Evolutionary conservation across 2,888 invertebrate genomes (phyloP).

Genomic region (Caenorhabditis sp.): DNA sequence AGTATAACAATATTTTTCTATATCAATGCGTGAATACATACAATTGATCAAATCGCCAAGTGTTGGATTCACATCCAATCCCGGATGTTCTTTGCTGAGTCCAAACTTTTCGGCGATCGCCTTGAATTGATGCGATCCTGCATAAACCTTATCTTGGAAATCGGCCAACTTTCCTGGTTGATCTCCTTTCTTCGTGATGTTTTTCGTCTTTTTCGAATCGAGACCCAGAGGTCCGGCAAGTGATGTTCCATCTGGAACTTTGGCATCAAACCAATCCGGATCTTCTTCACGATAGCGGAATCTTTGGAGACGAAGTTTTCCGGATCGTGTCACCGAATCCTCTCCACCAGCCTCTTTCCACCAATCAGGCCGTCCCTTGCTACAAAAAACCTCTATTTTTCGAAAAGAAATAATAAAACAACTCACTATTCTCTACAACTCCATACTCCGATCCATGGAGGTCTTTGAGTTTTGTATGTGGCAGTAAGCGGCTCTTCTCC

Average conservation of each 20-base stretch:
- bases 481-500: conserved; percentile 60
- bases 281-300: conserved; percentile 56
- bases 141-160: conserved; percentile 64
- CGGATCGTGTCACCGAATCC: conserved; percentile 47
- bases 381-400: conserved; percentile 36
- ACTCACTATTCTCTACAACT: conserved; percentile 63
- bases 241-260: conserved; percentile 68
- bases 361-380: conserved; percentile 65
- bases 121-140: conserved; percentile 64
- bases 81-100: conserved; percentile 67
- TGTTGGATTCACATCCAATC: conserved; percentile 61
- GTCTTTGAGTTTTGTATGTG: conserved; percentile 60
- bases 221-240: conserved; percentile 62
- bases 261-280: conserved; percentile 59
- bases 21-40: too few species aligned
- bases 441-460: conserved; percentile 65
- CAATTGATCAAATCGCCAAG: conserved; percentile 54
- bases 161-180: conserved; percentile 59
- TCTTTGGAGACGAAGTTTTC: conserved; percentile 44
- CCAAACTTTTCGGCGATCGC: conserved; percentile 63
- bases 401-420: background rate
- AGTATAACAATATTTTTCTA: too few species aligned
- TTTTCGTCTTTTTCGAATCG: conserved; percentile 57
- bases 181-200: conserved; percentile 61
- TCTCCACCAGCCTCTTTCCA: conserved; percentile 63